Evolutionary conservation across 2,888 invertebrate species (phyloP).

Genomic region (Stenoptilia bipunctidactyla): DNA sequence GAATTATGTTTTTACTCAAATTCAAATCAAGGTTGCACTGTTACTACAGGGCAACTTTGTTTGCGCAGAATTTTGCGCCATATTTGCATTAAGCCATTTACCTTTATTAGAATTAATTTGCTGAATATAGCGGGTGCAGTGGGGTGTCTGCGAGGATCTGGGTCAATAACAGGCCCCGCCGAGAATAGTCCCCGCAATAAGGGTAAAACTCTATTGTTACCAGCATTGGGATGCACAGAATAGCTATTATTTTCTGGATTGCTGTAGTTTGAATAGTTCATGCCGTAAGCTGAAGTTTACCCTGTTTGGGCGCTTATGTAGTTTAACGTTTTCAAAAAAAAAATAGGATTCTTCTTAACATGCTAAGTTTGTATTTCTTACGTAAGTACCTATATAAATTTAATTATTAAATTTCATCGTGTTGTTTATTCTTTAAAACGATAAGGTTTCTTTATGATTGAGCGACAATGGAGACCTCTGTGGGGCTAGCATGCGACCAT

Average conservation of each 20-base stretch:
- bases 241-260: neutral
- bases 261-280: too few species aligned
- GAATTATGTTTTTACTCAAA: too few species aligned
- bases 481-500: too few species aligned
- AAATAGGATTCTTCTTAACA: neutral
- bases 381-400: too few species aligned
- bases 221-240: slow-evolving; percentile 14
- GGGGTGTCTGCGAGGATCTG: slow-evolving; percentile 39
- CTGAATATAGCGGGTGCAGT: slow-evolving; percentile 35
- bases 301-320: too few species aligned
- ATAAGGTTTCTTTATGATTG: too few species aligned
- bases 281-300: too few species aligned
- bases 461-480: too few species aligned
- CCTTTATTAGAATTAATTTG: slow-evolving; percentile 55
- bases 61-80: slow-evolving; percentile 20
- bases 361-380: neutral
- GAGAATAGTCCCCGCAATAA: slow-evolving; percentile 58
- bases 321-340: too few species aligned
- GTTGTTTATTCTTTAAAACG: too few species aligned
- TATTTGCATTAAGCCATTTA: slow-evolving; percentile 43
- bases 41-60: neutral
- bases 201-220: slow-evolving; percentile 54
- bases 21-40: too few species aligned
- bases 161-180: slow-evolving; percentile 59
- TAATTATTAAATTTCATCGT: too few species aligned